Percentiles rank a stretch among this genome's conserved stretches.
phyloP scores from a whole-genome alignment of 2,888 invertebrate species.

The Gnatocerus cornutus region DNA sequence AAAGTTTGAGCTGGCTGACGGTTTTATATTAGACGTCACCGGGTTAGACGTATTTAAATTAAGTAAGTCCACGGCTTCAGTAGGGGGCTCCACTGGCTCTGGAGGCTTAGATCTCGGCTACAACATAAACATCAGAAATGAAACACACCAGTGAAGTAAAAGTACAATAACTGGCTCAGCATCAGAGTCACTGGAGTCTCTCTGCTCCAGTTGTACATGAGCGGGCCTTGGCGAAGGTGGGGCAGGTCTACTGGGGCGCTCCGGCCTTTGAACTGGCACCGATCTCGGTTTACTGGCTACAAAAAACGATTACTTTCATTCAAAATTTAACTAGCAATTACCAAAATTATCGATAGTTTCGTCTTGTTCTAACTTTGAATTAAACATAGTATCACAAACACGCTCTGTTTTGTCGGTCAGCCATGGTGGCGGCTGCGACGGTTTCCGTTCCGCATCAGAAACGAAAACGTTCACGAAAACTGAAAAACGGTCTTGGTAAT shows the following conservation, averaged over 20 bases:
- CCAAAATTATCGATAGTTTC: slow-evolving; percentile 90
- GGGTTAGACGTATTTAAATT: slow-evolving; percentile 69
- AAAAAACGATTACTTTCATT: slow-evolving; percentile 39
- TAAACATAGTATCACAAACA: slow-evolving; percentile 78
- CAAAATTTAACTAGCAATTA: slow-evolving; percentile 64
- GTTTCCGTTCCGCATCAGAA: slow-evolving; percentile 79
- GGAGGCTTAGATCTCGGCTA: slow-evolving; percentile 29
- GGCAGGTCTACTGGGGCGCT: slow-evolving; percentile 67
- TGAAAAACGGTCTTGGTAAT: slow-evolving; percentile 81
- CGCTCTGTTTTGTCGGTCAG: slow-evolving; percentile 78
- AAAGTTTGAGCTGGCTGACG: slow-evolving; percentile 72
- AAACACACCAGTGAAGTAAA: not conserved
- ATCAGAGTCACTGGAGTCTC: slow-evolving; percentile 63
- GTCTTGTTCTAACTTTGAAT: slow-evolving; percentile 85
- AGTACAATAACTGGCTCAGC: slow-evolving; percentile 58
- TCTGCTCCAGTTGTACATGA: slow-evolving; percentile 55
- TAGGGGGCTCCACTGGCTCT: slow-evolving; percentile 51
- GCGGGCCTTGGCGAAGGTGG: slow-evolving; percentile 59
- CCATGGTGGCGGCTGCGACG: slow-evolving; percentile 84
- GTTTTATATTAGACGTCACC: slow-evolving; percentile 51
- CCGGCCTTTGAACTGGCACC: slow-evolving; percentile 64
- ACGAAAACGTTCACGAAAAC: slow-evolving; percentile 82
- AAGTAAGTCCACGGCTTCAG: slow-evolving; percentile 76
- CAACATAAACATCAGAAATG: not conserved
- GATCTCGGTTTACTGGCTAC: slow-evolving; percentile 70